Evolutionary conservation across 2,888 invertebrate species (phyloP).

Genomic region (Agrilus biguttatus): DNA sequence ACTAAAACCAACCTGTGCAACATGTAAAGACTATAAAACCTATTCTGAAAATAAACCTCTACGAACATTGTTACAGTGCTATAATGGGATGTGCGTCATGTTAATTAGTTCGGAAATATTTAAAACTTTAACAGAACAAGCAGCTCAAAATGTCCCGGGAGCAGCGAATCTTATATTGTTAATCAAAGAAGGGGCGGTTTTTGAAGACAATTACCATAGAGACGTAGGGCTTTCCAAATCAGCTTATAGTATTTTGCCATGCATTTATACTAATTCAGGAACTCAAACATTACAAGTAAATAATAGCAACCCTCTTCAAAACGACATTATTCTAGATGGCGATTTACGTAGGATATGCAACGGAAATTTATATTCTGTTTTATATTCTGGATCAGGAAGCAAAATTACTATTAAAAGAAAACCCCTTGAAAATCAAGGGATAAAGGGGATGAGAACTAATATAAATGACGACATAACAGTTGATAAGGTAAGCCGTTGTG

Average conservation of each 20-base stretch:
- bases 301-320: slow-evolving; percentile 8
- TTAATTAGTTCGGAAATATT: slow-evolving; percentile 61
- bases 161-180: slow-evolving; percentile 53
- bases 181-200: slow-evolving; percentile 66
- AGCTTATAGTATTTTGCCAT: slow-evolving; percentile 58
- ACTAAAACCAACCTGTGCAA: slow-evolving; percentile 68
- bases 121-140: slow-evolving; percentile 40
- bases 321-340: slow-evolving; percentile 7
- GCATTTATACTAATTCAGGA: slow-evolving; percentile 53
- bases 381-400: slow-evolving; percentile 67
- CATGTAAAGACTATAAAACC: slow-evolving; percentile 72
- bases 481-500: slow-evolving; percentile 17
- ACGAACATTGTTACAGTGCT: slow-evolving; percentile 71
- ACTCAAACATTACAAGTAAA: slow-evolving; percentile 31
- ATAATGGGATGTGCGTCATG: slow-evolving; percentile 77
- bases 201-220: slow-evolving; percentile 61
- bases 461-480: too few relatives aligned
- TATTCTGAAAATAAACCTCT: slow-evolving; percentile 73
- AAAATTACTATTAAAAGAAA: slow-evolving; percentile 74
- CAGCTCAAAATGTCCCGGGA: slow-evolving; percentile 37
- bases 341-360: slow-evolving; percentile 14
- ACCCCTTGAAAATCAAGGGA: slow-evolving; percentile 39
- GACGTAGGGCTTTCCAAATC: slow-evolving; percentile 59
- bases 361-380: slow-evolving; percentile 51
- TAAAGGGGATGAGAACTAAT: slow-evolving; percentile 27